Base-by-base conservation (phyloP, 2,888 invertebrate genomes). In the Toxonevra muliebris region DNA sequence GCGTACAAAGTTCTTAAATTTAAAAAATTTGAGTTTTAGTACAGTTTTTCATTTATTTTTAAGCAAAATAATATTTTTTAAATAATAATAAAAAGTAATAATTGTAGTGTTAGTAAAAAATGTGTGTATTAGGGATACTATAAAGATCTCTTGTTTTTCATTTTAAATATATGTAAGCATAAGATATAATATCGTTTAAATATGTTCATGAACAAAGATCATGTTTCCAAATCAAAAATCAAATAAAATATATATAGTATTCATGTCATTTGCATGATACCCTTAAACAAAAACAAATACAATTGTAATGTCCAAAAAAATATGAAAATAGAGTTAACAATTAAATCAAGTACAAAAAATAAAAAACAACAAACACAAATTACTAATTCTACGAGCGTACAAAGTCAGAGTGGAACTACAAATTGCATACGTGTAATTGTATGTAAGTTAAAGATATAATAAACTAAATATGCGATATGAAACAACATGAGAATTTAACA, bases 371-470 rank as follows among this genome's bases (percentile, higher is more conserved):
- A 69, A 61, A 52, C 53, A 61, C 61, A 61, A 61, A 65, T 50
- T 60, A 65, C 62, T 69, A 62, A 59, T 50, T 20, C 58, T 69
- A 61, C 69, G 69, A 69, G 69, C 69, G 30, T 57, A 45, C 48
- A 48, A 65, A 59, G 65, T 65, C 65, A 68, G 65, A 65, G 20
- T 69, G 65, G 61, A 48, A 66, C 61, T 43, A 30, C 30, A 55
- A n/a, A 55, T 13, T 20, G 30, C 20, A n/a, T 52, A 52, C 15
- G 12, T 10, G 12, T 15, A 52, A 52, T 15, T n/a, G 15, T 55
- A 30, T n/a, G 30, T 52, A 52, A 10, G 52, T 52, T 52, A 52
- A 52, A n/a, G 41, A n/a, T 58, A 58, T 15, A 15, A 58, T 17
- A 41, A 58, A 15, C 17, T 13, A 20, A 19, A 54, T 54, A 58